These are phyloP conservation scores for Ellobium chinense DNA, from an alignment of 2,888 invertebrate genomes.

Conservation along the genomic window DNA sequence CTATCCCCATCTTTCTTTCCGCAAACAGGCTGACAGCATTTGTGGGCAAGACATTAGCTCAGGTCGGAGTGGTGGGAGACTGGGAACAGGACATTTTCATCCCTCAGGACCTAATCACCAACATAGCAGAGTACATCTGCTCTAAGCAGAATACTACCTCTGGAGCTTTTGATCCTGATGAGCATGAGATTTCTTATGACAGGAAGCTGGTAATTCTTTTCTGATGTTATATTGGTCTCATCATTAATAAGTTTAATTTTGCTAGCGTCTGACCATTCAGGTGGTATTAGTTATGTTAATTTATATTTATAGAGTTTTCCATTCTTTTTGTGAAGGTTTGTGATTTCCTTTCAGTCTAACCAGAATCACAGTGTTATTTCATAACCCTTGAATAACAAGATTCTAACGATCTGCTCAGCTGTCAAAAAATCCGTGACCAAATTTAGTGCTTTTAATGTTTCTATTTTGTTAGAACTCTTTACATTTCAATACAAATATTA, in stretches of 20 bases:
- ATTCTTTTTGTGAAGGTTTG: too few relatives aligned
- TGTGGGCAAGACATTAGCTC: constrained; percentile 91
- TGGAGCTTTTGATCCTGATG: constrained; percentile 87
- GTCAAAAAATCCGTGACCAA: too few relatives aligned
- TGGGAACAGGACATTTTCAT: constrained; percentile 98
- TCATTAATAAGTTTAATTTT: too few relatives aligned
- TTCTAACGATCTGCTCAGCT: too few relatives aligned
- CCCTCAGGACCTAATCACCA: constrained; percentile 91
- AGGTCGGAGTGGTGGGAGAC: constrained; percentile 95
- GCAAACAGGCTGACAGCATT: constrained; percentile 90
- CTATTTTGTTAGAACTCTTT: too few relatives aligned
- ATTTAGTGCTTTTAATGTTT: too few relatives aligned
- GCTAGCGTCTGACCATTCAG: not conserved
- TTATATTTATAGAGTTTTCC: too few relatives aligned
- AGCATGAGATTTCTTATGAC: constrained; percentile 80
- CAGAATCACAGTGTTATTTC: too few relatives aligned
- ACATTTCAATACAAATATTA: too few relatives aligned
- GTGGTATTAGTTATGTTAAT: not conserved
- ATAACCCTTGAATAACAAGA: too few relatives aligned
- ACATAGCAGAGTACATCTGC: constrained; percentile 91
- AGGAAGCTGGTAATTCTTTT: constrained; percentile 85
- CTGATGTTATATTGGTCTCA: not conserved
- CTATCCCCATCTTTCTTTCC: too few relatives aligned
- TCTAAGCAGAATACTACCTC: constrained; percentile 88
- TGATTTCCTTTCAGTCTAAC: too few relatives aligned